These are phyloP conservation scores for Papilio helenus DNA, from an alignment of 1,140 invertebrate genomes.

Conservation along the genomic window DNA sequence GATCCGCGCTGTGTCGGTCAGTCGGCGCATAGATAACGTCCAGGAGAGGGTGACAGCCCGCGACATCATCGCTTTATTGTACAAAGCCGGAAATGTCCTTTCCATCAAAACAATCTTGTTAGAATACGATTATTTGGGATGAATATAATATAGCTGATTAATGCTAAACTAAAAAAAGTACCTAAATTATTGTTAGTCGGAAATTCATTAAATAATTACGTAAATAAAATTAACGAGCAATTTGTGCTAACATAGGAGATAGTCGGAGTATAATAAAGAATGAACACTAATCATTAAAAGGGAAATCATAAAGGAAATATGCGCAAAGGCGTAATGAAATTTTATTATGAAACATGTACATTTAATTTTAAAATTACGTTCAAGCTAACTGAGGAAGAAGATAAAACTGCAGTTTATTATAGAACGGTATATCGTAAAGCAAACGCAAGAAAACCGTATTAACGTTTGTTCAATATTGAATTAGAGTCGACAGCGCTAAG, in stretches of 20 bases:
- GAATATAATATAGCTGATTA: not conserved
- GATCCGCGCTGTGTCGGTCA: slow-evolving; percentile 60
- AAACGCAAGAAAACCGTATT: slow-evolving; percentile 56
- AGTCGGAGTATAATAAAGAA: slow-evolving; percentile 10
- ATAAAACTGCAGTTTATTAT: slow-evolving; percentile 70
- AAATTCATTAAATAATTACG: slow-evolving; percentile 1
- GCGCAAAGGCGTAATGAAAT: slow-evolving; percentile 49
- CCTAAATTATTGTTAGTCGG: not conserved
- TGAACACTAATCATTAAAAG: slow-evolving; percentile 26
- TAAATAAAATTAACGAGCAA: slow-evolving; percentile 14
- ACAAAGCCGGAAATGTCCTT: slow-evolving; percentile 64
- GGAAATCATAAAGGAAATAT: slow-evolving; percentile 28
- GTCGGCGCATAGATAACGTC: slow-evolving; percentile 55
- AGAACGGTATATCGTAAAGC: slow-evolving; percentile 63
- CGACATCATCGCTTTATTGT: slow-evolving; percentile 52
- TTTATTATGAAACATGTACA: slow-evolving; percentile 68
- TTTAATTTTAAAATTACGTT: slow-evolving; percentile 66
- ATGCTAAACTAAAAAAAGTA: not conserved
- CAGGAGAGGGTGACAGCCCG: slow-evolving; percentile 43
- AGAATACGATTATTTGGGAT: not conserved
- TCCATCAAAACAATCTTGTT: slow-evolving; percentile 20
- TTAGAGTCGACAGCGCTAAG: slow-evolving; percentile 52
- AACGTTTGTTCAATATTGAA: slow-evolving; percentile 68
- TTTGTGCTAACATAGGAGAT: slow-evolving; percentile 14
- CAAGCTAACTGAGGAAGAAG: slow-evolving; percentile 63